These are phyloP conservation scores for Falco naumanni DNA, from an alignment of 2,797 vertebrate genomes.

Conservation along the genomic window DNA sequence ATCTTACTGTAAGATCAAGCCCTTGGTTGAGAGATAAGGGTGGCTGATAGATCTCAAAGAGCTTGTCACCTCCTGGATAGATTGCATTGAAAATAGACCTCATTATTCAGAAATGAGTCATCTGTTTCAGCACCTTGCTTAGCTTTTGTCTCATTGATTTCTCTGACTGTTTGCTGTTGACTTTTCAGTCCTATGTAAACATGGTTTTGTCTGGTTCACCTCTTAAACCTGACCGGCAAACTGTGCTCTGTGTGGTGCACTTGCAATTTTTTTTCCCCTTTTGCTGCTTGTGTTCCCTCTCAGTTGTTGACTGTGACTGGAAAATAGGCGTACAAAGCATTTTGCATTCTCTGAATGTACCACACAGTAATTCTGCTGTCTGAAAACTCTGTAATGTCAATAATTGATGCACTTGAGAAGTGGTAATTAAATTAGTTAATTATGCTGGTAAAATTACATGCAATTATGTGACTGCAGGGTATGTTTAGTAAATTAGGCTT, in stretches of 20 bases:
- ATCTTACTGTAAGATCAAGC: not conserved
- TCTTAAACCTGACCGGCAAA: conserved; percentile 39
- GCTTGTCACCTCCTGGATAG: not conserved
- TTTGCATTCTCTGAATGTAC: conserved; percentile 97
- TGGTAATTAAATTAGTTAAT: conserved; percentile 99
- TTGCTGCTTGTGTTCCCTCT: conserved; percentile 63
- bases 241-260: conserved; percentile 20
- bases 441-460: conserved; percentile 99
- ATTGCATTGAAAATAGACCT: not conserved
- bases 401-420: conserved; percentile 99
- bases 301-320: conserved; percentile 78
- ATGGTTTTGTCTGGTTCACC: not conserved
- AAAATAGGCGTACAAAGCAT: conserved; percentile 90
- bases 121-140: not conserved
- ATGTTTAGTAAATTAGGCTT: conserved; percentile 99
- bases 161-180: not conserved
- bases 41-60: not conserved
- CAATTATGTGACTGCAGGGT: conserved; percentile 99
- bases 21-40: not conserved
- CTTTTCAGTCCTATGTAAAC: not conserved
- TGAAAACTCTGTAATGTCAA: conserved; percentile 99
- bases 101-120: not conserved
- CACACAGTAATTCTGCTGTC: conserved; percentile 96
- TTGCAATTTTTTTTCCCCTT: conserved; percentile 19
- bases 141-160: not conserved